phyloP scores from a whole-genome alignment of 2,888 invertebrate species.

The Dermolepida albohirtum region DNA sequence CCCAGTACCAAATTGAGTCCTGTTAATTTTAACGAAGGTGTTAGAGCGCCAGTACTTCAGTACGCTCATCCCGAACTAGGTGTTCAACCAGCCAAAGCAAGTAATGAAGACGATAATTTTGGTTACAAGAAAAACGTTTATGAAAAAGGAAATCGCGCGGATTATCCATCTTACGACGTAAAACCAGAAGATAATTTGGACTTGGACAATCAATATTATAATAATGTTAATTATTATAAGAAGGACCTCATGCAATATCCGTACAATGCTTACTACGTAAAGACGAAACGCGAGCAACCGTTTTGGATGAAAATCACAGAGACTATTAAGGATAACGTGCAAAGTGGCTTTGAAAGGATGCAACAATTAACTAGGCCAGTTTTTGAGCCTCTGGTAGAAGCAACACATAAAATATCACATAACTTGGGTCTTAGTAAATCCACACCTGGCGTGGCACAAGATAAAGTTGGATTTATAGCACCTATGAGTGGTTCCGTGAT shows the following conservation, averaged over 20 bases:
- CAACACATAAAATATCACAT: constrained; percentile 82
- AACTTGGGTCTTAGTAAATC: constrained; percentile 76
- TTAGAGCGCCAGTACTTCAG: constrained; percentile 79
- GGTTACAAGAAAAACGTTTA: constrained; percentile 47
- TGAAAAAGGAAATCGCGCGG: constrained; percentile 51
- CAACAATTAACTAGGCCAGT: constrained; percentile 76
- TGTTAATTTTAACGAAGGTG: constrained; percentile 76
- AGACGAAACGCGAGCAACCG: constrained; percentile 73
- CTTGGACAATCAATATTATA: constrained; percentile 61
- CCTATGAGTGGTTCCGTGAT: constrained; percentile 73
- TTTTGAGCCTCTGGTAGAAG: constrained; percentile 80
- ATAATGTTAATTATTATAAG: constrained; percentile 67
- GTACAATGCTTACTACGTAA: constrained; percentile 70
- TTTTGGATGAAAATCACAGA: constrained; percentile 81
- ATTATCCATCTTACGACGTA: constrained; percentile 49
- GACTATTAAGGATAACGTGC: constrained; percentile 78
- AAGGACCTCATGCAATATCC: constrained; percentile 70
- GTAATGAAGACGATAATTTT: constrained; percentile 61
- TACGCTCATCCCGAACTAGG: constrained; percentile 86
- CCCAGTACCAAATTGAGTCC: constrained; percentile 70
- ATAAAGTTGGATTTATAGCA: constrained; percentile 74
- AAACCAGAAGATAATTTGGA: constrained; percentile 41
- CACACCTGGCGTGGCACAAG: constrained; percentile 63
- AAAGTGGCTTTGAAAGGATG: constrained; percentile 77
- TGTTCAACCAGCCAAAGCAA: constrained; percentile 78